A percentile compares a stretch with the other conserved stretches of the same genome.
These are phyloP conservation scores for Hylia prasina DNA, from an alignment of 2,113 vertebrate species.

Conservation along the genomic window DNA sequence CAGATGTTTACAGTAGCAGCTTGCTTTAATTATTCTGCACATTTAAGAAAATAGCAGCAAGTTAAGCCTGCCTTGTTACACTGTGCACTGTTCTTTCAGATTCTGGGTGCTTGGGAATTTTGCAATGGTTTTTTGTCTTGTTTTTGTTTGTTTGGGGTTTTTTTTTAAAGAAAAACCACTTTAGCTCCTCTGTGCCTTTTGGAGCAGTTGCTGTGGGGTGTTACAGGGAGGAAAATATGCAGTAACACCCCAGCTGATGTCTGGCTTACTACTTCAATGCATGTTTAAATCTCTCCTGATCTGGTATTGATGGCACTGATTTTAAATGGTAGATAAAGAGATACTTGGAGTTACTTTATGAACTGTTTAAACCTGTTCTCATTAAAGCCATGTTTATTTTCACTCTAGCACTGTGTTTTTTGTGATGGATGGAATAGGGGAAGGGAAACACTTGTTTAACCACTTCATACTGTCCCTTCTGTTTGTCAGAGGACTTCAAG, in stretches of 20 bases:
- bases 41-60: background rate
- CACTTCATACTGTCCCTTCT: background rate
- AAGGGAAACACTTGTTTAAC: background rate
- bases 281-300: background rate
- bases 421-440: background rate
- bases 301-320: constrained; percentile 8
- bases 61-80: background rate
- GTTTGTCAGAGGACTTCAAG: background rate
- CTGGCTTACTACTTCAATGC: background rate
- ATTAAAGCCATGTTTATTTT: constrained; percentile 51
- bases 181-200: constrained; percentile 47
- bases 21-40: background rate
- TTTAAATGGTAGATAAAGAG: background rate
- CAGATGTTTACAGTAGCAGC: constrained; percentile 14
- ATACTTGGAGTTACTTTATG: background rate
- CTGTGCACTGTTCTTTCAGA: background rate
- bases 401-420: background rate
- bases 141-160: background rate
- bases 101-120: background rate
- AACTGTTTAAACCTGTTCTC: background rate
- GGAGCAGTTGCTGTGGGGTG: background rate
- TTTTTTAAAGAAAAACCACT: background rate
- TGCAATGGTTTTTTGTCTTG: background rate
- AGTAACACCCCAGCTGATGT: background rate
- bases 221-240: background rate